These are phyloP conservation scores for Macrocentrus cingulum DNA, from an alignment of 1,140 invertebrate species.

Conservation along the genomic window DNA sequence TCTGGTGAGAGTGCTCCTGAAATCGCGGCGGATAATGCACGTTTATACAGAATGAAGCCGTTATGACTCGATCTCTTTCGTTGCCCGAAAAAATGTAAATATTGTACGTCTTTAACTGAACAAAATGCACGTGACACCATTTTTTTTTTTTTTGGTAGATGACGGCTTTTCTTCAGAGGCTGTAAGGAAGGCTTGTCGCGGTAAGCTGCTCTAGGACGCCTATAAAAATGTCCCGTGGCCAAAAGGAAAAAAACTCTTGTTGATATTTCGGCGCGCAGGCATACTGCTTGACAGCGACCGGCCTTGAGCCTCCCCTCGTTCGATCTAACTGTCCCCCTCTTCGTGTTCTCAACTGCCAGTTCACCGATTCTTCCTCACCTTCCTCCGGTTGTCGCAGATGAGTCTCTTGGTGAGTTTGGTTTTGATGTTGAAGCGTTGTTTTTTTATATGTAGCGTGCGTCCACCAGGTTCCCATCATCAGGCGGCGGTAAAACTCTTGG, in stretches of 20 bases:
- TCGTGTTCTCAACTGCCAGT: conserved; percentile 8
- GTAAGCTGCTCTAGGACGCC: conserved; percentile 2
- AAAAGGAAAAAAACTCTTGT: conserved; percentile 16
- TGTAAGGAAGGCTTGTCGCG: conserved; percentile 11
- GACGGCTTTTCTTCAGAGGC: conserved; percentile 6
- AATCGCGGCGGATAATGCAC: conserved; percentile 11
- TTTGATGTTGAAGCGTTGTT: background rate
- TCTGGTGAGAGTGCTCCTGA: conserved; percentile 33
- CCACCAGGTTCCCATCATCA: conserved; percentile 5
- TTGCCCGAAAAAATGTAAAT: no score
- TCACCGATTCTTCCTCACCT: conserved; percentile 6
- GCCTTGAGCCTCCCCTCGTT: conserved; percentile 31
- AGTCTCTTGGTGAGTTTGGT: no score
- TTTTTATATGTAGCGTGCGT: background rate
- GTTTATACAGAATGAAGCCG: background rate
- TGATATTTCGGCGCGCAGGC: conserved; percentile 32
- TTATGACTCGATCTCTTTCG: no score
- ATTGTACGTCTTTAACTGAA: no score
- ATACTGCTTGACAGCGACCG: conserved; percentile 32
- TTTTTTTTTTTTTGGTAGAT: background rate
- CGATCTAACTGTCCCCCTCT: background rate
- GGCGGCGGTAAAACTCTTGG: no score
- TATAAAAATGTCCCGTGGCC: conserved; percentile 12
- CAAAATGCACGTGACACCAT: background rate
- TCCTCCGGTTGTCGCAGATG: conserved; percentile 2